Base-by-base conservation (phyloP, 2,888 invertebrate species). In the Sphaerophoria taeniata region DNA sequence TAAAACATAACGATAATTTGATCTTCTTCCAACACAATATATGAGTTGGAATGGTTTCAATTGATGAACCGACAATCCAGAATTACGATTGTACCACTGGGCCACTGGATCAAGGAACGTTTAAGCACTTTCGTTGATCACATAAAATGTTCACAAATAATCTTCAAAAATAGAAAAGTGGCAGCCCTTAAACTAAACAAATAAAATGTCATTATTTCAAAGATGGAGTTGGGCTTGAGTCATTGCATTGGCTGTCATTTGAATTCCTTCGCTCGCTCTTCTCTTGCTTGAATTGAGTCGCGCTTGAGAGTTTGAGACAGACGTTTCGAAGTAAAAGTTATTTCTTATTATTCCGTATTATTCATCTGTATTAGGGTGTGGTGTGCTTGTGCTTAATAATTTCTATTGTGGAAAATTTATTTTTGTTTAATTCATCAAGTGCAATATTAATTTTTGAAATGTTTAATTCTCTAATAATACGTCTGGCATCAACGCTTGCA, bases 301-400 rank as follows among this genome's bases (percentile, higher is more conserved):
- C 14, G 74, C 55, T 77, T 56, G 34, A 14, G 14, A 72, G 74
- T 49, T 77, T 56, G 34, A 14, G 14, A 72, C 61, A 47, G 56
- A 63, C 45, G 33, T 36, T 61, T 39, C n/a, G 53, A 67, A 75
- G 45, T 75, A 24, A 69, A 75, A 84, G 49, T 24, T 1, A 24
- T 24, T 24, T 24, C 9, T 73, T 76, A 51, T 34, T 63, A 72
- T 53, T 77, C 75, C 69, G 36, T 61, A 63, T 60, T 82, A 74
- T 56, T 80, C 51, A 43, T 67, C 82, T 74, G 11, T 78, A 70
- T 78, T 86, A 82, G 86, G 86, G 86, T 86, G 86, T 86, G 86
- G 86, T 86, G 71, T 86, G 36, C 7, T 49, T 53, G 36, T 43
- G 24, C 51, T 6, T 14, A 11, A 11, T 24, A 60, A 60, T 33